These are phyloP conservation scores for Leptinotarsa tumamoca DNA, from an alignment of 2,888 invertebrate species.

Conservation along the genomic window DNA sequence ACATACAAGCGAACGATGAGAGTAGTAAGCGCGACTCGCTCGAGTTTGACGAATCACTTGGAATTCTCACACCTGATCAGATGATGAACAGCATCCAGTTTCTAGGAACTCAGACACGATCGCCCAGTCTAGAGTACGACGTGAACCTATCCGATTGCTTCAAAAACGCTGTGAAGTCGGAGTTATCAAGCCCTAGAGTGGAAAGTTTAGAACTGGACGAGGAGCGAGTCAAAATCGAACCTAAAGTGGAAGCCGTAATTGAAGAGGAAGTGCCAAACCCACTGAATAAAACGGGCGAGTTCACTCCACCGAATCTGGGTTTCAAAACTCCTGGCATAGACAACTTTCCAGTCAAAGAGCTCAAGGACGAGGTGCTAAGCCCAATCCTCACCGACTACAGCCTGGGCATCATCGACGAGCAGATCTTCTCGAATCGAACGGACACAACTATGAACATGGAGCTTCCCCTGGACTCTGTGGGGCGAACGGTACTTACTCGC, in stretches of 20 bases:
- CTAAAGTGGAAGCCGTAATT: not conserved
- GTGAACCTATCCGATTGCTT: constrained; percentile 33
- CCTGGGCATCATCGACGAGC: constrained; percentile 70
- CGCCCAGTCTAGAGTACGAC: constrained; percentile 47
- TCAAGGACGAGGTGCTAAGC: constrained; percentile 55
- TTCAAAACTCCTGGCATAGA: constrained; percentile 16
- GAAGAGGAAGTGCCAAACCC: not conserved
- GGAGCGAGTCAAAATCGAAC: not conserved
- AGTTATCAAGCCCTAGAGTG: constrained; percentile 37
- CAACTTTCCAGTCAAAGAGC: constrained; percentile 26
- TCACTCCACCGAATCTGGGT: not conserved
- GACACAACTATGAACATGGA: constrained; percentile 72
- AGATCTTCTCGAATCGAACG: constrained; percentile 70
- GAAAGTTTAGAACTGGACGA: constrained; percentile 28
- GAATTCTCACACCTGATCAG: constrained; percentile 89
- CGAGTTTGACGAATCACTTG: constrained; percentile 84
- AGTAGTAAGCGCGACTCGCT: constrained; percentile 80
- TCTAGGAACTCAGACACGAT: constrained; percentile 36
- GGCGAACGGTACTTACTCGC: constrained; percentile 66
- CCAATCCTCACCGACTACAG: constrained; percentile 61
- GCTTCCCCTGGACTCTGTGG: constrained; percentile 66
- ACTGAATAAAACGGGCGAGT: not conserved
- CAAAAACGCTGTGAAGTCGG: constrained; percentile 32
- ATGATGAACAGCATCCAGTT: constrained; percentile 71
- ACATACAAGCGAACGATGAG: constrained; percentile 33